These are phyloP conservation scores for Melanotus villosus DNA, from an alignment of 2,888 invertebrate species.

Conservation along the genomic window DNA sequence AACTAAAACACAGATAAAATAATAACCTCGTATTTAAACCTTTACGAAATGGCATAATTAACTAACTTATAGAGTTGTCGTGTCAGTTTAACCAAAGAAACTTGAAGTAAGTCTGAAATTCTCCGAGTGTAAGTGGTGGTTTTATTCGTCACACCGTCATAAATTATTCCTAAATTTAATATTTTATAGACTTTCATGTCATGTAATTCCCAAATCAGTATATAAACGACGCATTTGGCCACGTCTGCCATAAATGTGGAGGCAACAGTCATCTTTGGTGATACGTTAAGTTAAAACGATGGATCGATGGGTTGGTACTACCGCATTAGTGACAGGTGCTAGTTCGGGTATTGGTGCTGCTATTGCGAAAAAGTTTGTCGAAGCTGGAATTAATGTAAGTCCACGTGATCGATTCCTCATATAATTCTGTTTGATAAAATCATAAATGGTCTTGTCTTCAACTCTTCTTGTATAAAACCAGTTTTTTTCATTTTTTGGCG, in stretches of 20 bases:
- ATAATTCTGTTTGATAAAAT: too few species aligned
- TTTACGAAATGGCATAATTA: too few species aligned
- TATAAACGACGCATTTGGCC: conserved; percentile 1
- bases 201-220: not conserved
- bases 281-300: conserved; percentile 11
- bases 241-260: conserved; percentile 6
- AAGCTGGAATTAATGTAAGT: conserved; percentile 40
- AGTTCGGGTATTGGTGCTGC: conserved; percentile 44
- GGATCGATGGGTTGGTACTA: conserved; percentile 40
- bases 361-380: conserved; percentile 39
- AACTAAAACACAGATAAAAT: too few species aligned
- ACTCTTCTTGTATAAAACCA: too few species aligned
- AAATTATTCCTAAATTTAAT: conserved; percentile 18
- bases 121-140: not conserved
- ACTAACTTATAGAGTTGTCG: too few species aligned
- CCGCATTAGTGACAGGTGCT: conserved; percentile 40
- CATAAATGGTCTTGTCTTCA: too few species aligned
- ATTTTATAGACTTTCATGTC: not conserved
- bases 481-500: too few species aligned
- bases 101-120: not conserved
- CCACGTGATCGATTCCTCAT: not conserved
- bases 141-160: not conserved
- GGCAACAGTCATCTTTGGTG: not conserved
- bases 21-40: too few species aligned
- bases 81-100: not conserved